Evolutionary conservation across 2,113 vertebrate genomes (phyloP), one percentile per base, ranked within the genome.

Genomic region (Ploceus nigricollis): DNA sequence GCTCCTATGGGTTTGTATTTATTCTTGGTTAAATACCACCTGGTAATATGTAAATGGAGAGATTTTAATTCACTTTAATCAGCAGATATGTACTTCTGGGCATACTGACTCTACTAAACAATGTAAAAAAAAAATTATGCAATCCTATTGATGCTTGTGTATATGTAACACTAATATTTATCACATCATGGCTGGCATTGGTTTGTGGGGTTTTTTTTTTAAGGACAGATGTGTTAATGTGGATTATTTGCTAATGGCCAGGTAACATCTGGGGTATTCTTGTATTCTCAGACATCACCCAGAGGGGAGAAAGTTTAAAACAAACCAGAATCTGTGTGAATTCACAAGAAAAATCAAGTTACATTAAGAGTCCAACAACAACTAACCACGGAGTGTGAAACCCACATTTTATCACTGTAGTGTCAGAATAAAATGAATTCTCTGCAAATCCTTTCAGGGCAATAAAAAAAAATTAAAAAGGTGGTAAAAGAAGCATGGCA

Each of bases 221-320:
- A 79, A 80, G 77, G 82, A 91, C 56, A 84, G 23, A 44, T 56
- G 80, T 80, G 35, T 50, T 31, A 42, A 56, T 73, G 31, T 30
- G 40, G 73, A 88, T 87, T 96, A 95, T 94, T 90, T 97, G 57
- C 89, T 87, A 63, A 86, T 24, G 70, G 87, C 44, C 93, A 95
- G 85, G 91, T 95, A 92, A 83, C 22, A 42, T 70, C 75, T 82
- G 80, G 94, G 88, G 76, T 95, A 87, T 70, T 96, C 79, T 90
- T 94, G 76, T 95, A 87, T 70, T 96, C 79, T 90, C 94, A 92
- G 93, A 90, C 44, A 63, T n/a, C 64, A 92, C 44, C 47, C 15
- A 20, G 82, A 83, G 56, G 31, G 37, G 76, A 79, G 35, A 60
- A 94, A 79, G 66, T 87, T 94, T 88, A 77, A 93, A 94, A 75